phyloP scores from a whole-genome alignment of 2,797 vertebrate genomes.

The Pogoniulus pusillus region DNA sequence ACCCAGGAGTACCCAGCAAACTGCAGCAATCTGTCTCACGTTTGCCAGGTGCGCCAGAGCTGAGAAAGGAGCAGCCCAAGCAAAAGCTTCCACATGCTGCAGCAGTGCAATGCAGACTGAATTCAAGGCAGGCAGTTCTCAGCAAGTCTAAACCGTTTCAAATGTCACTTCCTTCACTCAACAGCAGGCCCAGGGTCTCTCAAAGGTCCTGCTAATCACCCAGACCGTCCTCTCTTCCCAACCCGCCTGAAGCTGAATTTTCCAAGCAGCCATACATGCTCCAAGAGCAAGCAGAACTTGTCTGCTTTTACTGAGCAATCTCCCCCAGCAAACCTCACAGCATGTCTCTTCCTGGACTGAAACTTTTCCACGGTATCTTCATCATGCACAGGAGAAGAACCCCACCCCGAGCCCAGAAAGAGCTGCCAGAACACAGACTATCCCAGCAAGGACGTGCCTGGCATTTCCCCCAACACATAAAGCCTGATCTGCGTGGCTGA shows the following conservation, averaged over 20 bases:
- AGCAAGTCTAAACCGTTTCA: neutral
- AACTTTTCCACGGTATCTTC: neutral
- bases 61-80: neutral
- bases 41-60: rapidly evolving
- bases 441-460: neutral
- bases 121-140: neutral
- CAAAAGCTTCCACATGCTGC: neutral
- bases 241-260: neutral
- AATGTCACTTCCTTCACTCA: neutral
- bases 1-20: neutral
- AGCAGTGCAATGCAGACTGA: neutral
- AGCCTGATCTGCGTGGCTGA: neutral
- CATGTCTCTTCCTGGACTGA: neutral
- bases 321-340: neutral
- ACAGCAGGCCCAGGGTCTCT: neutral
- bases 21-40: rapidly evolving
- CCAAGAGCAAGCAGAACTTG: neutral
- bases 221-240: neutral
- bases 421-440: neutral
- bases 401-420: neutral
- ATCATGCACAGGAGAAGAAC: neutral
- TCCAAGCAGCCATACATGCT: neutral
- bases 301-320: neutral
- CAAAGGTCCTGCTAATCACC: neutral
- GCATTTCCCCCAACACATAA: neutral